Base-by-base conservation (phyloP, 2,797 vertebrate genomes). In the Paedocypris micromegethes region DNA sequence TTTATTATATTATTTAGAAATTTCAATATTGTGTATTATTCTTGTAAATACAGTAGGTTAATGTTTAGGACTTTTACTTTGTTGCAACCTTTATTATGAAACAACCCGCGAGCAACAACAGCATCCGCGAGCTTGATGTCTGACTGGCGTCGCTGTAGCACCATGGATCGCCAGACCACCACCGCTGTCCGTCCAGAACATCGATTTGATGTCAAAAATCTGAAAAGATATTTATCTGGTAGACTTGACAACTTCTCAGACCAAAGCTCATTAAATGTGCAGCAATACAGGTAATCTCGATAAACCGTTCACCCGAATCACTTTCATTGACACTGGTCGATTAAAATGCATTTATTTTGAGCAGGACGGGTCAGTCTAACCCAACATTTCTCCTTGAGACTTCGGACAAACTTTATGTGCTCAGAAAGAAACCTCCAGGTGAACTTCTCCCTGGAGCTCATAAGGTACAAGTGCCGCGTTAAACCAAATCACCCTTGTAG, bases 371-470 rank as follows among this genome's bases (percentile, higher is more conserved):
- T 5, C 93, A 97, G 72, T 98, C 94, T 63, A 97, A 98, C 74
- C 95, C 95, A 65, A 98, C 94, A 1, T 98, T 95, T 81, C 83
- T 91, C 9, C 85, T 97, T 66, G 83, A 90, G 75, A 92, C 92
- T 5, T 83, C 87, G 3, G 71, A 74, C 8, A 78, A 76, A 45
- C 81, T 81, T 5, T 96, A 89, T 66, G 93, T 98, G 7, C 91
- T 98, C 46, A 90, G 93, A 75, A 98, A 98, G 88, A 93, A 92
- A 68, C 95, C 96, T 0, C 88, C 92, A 4, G 95, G 95, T 1
- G 80, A 84, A 9, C 88, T 98, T 68, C 88, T 98, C 41, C 93
- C 92, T 41, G 84, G 88, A 58, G 94, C 94, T 51, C 94, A 98
- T 77, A 88, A 88, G 89, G 95, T 93, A 77, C 47, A 46, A 59